These are phyloP conservation scores for Drosophila grimshawi DNA, from an alignment of 1,140 invertebrate genomes.

Conservation along the genomic window DNA sequence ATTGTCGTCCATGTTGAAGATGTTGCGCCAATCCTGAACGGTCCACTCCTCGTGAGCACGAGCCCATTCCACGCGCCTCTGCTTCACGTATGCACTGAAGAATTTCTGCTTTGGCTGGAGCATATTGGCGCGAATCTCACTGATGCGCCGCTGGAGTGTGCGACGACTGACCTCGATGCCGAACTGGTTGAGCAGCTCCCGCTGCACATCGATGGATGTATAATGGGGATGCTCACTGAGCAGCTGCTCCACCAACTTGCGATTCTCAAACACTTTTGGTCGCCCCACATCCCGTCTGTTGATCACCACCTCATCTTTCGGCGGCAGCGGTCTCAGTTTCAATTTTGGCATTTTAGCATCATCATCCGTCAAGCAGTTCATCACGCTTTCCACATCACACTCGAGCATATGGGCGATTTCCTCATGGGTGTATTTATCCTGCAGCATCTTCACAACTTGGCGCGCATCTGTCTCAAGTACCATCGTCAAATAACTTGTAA, in stretches of 20 bases:
- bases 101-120: not conserved
- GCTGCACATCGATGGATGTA: slow-evolving; percentile 68
- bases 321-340: slow-evolving; percentile 16
- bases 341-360: slow-evolving; percentile 36
- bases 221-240: slow-evolving; percentile 50
- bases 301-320: slow-evolving; percentile 11
- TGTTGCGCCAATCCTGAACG: slow-evolving; percentile 65
- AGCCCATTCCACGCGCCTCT: slow-evolving; percentile 55
- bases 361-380: slow-evolving; percentile 45
- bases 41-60: slow-evolving; percentile 63
- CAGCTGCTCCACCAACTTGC: slow-evolving; percentile 48
- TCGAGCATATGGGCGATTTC: slow-evolving; percentile 65
- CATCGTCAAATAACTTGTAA: slow-evolving; percentile 30
- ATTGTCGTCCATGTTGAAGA: slow-evolving; percentile 70
- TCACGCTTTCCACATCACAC: slow-evolving; percentile 57
- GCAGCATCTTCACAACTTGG: slow-evolving; percentile 43
- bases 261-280: slow-evolving; percentile 60
- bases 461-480: slow-evolving; percentile 42
- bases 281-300: slow-evolving; percentile 52
- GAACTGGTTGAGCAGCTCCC: slow-evolving; percentile 29
- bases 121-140: slow-evolving; percentile 50
- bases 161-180: slow-evolving; percentile 66
- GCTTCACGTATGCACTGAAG: slow-evolving; percentile 22
- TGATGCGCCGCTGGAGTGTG: slow-evolving; percentile 63
- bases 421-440: slow-evolving; percentile 36